Conservation (phyloP, 2,888 invertebrate species). For the Diarsia rubi region DNA sequence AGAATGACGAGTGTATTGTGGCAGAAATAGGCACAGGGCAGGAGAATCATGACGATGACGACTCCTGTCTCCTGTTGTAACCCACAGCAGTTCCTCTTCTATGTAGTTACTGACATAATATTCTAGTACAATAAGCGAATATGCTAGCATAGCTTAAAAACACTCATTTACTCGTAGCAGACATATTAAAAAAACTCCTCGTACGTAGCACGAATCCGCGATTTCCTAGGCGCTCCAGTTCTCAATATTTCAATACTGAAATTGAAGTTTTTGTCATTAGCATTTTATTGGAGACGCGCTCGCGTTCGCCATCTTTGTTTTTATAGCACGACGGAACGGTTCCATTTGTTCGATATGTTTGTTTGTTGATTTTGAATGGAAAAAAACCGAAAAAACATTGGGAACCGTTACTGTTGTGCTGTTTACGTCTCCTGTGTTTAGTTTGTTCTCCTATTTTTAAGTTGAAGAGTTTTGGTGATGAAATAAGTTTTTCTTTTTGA, state of each 20-base stretch:
- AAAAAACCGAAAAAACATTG: slow-evolving; percentile 4
- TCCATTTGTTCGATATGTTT: slow-evolving; percentile 14
- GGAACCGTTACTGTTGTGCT: neutral
- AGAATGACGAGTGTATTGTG: too few relatives aligned
- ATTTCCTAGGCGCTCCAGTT: slow-evolving; percentile 29
- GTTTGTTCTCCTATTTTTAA: neutral
- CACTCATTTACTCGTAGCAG: neutral
- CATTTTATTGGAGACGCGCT: slow-evolving; percentile 58
- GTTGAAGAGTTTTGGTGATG: neutral
- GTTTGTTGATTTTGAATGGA: slow-evolving; percentile 24
- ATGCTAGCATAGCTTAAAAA: neutral
- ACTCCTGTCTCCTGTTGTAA: neutral
- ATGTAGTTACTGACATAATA: neutral
- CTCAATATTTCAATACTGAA: slow-evolving; percentile 62
- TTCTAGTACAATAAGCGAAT: neutral
- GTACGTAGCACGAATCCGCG: neutral
- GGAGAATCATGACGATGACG: neutral
- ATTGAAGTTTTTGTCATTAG: slow-evolving; percentile 61
- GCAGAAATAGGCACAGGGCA: too few relatives aligned
- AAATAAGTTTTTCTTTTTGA: neutral
- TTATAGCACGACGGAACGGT: slow-evolving; percentile 17
- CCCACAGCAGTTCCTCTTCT: neutral
- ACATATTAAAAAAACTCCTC: slow-evolving; percentile 10
- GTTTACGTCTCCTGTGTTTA: slow-evolving; percentile 1
- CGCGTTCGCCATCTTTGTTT: slow-evolving; percentile 40